phyloP scores from a whole-genome alignment of 37 sponge, comb jelly and placozoan species.

The Ianthella basta region DNA sequence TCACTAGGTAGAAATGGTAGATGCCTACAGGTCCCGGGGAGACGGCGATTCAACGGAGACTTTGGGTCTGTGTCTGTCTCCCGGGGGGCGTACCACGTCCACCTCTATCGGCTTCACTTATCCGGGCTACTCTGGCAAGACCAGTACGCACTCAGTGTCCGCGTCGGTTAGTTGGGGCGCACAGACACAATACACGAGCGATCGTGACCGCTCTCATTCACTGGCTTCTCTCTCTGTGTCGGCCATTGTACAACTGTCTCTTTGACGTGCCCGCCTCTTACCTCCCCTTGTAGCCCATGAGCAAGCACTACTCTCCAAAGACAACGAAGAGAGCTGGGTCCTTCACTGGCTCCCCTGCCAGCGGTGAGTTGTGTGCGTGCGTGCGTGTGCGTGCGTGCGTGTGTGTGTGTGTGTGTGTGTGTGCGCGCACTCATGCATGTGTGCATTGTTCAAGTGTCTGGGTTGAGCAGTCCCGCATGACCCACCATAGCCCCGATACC shows the following conservation, averaged over 20 bases:
- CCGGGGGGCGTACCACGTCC: not conserved
- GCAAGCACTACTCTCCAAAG: constrained; percentile 29
- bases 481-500: no score
- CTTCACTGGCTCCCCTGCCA: constrained; percentile 24
- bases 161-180: not conserved
- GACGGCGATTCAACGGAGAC: constrained; percentile 1
- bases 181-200: not conserved
- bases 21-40: not conserved
- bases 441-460: no score
- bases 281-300: not conserved
- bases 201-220: not conserved
- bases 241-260: not conserved
- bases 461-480: no score
- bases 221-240: not conserved
- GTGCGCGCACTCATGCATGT: not conserved
- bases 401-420: no score
- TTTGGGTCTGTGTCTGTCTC: not conserved
- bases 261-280: no score
- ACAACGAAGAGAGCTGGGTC: constrained; percentile 9
- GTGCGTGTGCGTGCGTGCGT: not conserved
- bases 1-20: not conserved
- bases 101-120: not conserved
- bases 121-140: not conserved
- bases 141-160: not conserved
- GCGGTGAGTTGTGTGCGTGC: not conserved